A percentile compares a stretch with the other conserved stretches of the same genome.
These are phyloP conservation scores for Scyliorhinus canicula DNA, from an alignment of 2,797 vertebrate genomes.

Conservation along the genomic window DNA sequence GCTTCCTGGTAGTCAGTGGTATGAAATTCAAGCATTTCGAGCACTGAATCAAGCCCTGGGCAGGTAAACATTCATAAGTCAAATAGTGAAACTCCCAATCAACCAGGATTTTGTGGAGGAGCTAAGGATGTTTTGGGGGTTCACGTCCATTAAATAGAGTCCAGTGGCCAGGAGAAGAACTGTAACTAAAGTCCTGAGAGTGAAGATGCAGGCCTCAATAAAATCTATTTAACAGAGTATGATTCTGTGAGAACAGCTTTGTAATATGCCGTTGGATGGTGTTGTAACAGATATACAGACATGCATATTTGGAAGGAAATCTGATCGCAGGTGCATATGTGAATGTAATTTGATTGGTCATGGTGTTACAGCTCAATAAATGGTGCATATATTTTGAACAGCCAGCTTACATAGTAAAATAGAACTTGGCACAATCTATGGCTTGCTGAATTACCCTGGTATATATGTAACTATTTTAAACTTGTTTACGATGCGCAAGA, in stretches of 20 bases:
- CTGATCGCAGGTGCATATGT: not conserved
- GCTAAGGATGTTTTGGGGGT: not conserved
- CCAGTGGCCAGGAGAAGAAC: not conserved
- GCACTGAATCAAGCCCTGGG: conserved; percentile 95
- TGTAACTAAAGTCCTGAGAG: not conserved
- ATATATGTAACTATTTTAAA: not conserved
- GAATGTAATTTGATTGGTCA: not conserved
- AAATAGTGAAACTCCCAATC: not conserved
- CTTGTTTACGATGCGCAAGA: not conserved
- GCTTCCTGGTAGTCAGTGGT: conserved; percentile 84
- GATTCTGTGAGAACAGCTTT: not conserved
- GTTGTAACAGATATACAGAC: not conserved
- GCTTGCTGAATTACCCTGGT: not conserved
- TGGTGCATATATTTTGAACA: not conserved
- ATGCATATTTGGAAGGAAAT: conserved; percentile 11
- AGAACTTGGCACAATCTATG: not conserved
- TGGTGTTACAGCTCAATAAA: not conserved
- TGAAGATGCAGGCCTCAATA: not conserved
- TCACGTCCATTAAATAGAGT: not conserved
- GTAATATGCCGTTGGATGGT: not conserved
- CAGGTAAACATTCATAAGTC: conserved; percentile 63
- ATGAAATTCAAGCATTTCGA: conserved; percentile 93
- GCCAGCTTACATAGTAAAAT: not conserved
- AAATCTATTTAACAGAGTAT: not conserved
- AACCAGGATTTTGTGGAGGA: not conserved